phyloP scores from a whole-genome alignment of 2,797 vertebrate species.

The Neosilurus hyrtlii region DNA sequence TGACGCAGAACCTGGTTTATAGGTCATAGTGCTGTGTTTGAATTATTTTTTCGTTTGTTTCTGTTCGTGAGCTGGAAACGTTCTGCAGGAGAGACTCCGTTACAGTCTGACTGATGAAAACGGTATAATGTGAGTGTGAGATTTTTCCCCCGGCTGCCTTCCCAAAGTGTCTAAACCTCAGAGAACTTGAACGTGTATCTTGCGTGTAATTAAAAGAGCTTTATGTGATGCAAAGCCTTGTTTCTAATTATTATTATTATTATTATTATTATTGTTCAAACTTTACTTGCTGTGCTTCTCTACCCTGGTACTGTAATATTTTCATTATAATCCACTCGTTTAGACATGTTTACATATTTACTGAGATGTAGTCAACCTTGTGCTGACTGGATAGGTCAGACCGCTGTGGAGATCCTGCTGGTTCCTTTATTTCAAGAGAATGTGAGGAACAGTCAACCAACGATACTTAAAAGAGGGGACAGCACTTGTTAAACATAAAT shows the following conservation, averaged over 20 bases:
- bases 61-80: neutral
- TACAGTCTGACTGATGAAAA: slow-evolving; percentile 18
- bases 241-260: neutral
- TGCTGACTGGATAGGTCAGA: no score
- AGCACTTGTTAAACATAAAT: no score
- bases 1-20: neutral
- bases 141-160: slow-evolving; percentile 47
- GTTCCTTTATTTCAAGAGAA: no score
- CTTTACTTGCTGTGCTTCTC: neutral
- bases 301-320: neutral
- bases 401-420: no score
- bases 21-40: neutral
- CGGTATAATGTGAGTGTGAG: no score
- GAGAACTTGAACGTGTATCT: slow-evolving; percentile 44
- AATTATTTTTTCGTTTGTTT: neutral
- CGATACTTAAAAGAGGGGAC: no score
- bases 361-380: no score
- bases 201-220: slow-evolving; percentile 54
- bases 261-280: neutral
- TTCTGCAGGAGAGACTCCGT: neutral
- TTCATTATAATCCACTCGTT: neutral
- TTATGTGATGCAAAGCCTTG: neutral
- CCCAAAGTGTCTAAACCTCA: slow-evolving; percentile 40
- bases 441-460: no score
- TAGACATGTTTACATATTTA: no score